A percentile compares a stretch with the other conserved stretches of the same genome.
These are phyloP conservation scores for Limosa lapponica DNA, from an alignment of 2,797 vertebrate genomes.

Conservation along the genomic window DNA sequence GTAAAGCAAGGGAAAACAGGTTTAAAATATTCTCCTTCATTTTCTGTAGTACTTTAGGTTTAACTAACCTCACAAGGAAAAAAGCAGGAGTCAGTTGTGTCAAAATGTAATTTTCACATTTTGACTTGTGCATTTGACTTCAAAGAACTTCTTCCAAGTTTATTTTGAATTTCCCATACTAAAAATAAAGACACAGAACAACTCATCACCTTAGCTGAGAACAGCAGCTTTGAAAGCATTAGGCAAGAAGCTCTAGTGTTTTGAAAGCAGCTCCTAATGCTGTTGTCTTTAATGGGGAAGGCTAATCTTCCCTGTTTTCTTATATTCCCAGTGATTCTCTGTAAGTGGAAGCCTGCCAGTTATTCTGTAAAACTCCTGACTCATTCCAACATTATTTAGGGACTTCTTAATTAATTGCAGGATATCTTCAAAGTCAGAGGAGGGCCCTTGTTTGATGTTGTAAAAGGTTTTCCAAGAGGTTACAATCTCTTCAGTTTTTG, in stretches of 20 bases:
- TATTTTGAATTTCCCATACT: constrained; percentile 15
- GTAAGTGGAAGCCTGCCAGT: constrained; percentile 36
- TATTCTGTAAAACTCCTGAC: constrained; percentile 58
- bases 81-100: background rate
- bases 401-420: constrained; percentile 39
- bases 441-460: background rate
- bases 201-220: constrained; percentile 46
- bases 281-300: constrained; percentile 33
- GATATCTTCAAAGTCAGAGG: constrained; percentile 47
- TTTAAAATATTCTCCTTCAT: background rate
- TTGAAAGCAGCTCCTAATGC: constrained; percentile 44
- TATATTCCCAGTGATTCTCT: background rate
- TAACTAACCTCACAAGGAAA: background rate
- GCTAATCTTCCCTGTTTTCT: constrained; percentile 33
- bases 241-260: constrained; percentile 18
- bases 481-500: background rate
- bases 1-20: background rate
- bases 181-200: constrained; percentile 23
- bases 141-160: constrained; percentile 16
- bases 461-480: constrained; percentile 35
- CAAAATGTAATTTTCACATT: constrained; percentile 4
- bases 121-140: constrained; percentile 4
- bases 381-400: constrained; percentile 18
- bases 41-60: background rate
- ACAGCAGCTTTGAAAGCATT: constrained; percentile 41